Conservation (phyloP, 1,140 invertebrate genomes). For the Formica exsecta region DNA sequence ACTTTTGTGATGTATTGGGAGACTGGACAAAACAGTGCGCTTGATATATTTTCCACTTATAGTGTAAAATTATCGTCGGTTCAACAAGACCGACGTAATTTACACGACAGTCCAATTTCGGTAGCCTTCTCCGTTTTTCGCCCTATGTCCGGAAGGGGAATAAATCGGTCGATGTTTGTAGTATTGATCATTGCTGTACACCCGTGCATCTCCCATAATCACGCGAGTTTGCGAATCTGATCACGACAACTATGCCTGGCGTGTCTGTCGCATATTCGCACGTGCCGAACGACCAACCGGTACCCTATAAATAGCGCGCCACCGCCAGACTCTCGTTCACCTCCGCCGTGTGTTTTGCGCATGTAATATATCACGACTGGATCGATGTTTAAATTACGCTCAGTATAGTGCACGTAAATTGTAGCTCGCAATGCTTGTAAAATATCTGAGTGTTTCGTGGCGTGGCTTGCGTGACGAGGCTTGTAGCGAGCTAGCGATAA, state of each 20-base stretch:
- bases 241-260: conserved; percentile 50
- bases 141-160: conserved; percentile 2
- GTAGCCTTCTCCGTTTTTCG: neutral
- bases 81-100: conserved; percentile 38
- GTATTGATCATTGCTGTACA: conserved; percentile 45
- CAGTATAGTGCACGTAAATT: conserved; percentile 53
- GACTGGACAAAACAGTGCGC: neutral
- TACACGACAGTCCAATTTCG: conserved; percentile 37
- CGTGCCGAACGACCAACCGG: conserved; percentile 22
- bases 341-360: conserved; percentile 42
- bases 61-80: conserved; percentile 8
- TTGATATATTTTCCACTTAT: neutral
- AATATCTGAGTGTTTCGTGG: conserved; percentile 41
- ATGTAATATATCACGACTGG: conserved; percentile 45
- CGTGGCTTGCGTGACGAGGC: conserved; percentile 14
- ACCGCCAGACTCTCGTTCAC: conserved; percentile 39
- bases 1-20: neutral
- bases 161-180: conserved; percentile 39
- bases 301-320: conserved; percentile 40
- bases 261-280: conserved; percentile 51
- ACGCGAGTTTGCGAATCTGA: conserved; percentile 60
- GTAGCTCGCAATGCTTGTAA: conserved; percentile 43
- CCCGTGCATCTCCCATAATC: conserved; percentile 66
- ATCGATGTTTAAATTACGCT: conserved; percentile 60
- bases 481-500: conserved; percentile 14